These are phyloP conservation scores for Rhagium mordax DNA, from an alignment of 2,888 invertebrate species.

Conservation along the genomic window DNA sequence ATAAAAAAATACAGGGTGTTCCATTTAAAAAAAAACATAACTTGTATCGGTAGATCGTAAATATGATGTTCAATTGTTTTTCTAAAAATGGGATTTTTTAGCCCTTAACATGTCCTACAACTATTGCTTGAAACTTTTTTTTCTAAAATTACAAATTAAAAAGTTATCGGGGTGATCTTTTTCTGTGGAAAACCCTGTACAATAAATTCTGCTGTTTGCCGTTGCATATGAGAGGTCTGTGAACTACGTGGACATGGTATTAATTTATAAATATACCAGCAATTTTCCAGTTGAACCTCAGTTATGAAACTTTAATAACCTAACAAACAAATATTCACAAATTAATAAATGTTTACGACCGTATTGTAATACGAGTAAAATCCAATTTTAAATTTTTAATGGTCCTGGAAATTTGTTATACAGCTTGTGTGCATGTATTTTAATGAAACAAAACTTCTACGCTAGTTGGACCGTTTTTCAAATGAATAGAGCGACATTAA, in stretches of 20 bases:
- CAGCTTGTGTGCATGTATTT: constrained; percentile 11
- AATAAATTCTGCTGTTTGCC: background rate
- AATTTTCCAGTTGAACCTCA: constrained; percentile 22
- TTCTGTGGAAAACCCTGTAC: too few relatives aligned
- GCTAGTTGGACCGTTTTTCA: constrained; percentile 20
- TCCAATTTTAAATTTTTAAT: constrained; percentile 30
- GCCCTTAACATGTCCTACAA: too few relatives aligned
- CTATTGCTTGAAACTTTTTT: too few relatives aligned
- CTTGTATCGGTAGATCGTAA: too few relatives aligned
- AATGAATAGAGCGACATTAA: background rate
- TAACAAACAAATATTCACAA: constrained; percentile 26
- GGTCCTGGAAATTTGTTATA: constrained; percentile 15
- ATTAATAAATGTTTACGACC: constrained; percentile 36
- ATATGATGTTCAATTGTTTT: too few relatives aligned
- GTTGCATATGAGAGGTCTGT: background rate
- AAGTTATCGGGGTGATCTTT: too few relatives aligned
- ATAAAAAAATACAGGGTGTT: too few relatives aligned
- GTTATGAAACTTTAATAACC: constrained; percentile 24
- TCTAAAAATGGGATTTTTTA: too few relatives aligned
- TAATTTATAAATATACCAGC: constrained; percentile 13
- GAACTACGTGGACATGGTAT: background rate
- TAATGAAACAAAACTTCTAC: constrained; percentile 28
- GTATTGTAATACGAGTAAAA: background rate
- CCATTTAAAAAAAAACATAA: too few relatives aligned
- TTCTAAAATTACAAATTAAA: too few relatives aligned